Conservation (phyloP, 1,140 invertebrate species). For the Nasonia vitripennis region DNA sequence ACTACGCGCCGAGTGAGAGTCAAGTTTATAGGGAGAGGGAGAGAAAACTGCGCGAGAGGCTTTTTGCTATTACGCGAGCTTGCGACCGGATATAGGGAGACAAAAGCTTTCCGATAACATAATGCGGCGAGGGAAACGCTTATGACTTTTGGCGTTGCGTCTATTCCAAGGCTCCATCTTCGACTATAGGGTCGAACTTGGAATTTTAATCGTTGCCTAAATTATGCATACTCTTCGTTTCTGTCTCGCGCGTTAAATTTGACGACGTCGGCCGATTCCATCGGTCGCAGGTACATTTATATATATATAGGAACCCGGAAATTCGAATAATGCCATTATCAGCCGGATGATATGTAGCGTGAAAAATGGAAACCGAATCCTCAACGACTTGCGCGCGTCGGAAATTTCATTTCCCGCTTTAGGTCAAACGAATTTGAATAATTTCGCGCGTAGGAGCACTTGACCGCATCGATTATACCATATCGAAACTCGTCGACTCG, state of each 20-base stretch:
- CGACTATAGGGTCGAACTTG: too few species aligned
- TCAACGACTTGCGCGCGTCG: not conserved
- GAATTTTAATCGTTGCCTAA: too few species aligned
- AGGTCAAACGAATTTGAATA: not conserved
- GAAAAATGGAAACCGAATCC: conserved; percentile 31
- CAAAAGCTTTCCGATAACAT: not conserved
- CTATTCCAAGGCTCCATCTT: too few species aligned
- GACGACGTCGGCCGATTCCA: too few species aligned
- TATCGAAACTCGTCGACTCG: not conserved
- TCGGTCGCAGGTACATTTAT: too few species aligned
- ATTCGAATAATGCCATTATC: conserved; percentile 38
- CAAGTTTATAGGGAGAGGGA: not conserved
- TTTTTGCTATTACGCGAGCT: not conserved
- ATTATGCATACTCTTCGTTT: too few species aligned
- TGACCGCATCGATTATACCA: too few species aligned
- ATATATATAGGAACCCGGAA: conserved; percentile 24
- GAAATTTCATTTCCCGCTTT: conserved; percentile 26
- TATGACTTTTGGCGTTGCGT: too few species aligned
- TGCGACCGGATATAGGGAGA: not conserved
- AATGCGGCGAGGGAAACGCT: too few species aligned
- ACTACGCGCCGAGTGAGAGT: not conserved
- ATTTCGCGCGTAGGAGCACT: not conserved
- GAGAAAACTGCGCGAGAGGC: not conserved
- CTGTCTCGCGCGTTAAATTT: too few species aligned
- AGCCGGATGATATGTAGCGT: not conserved